Base-by-base conservation (phyloP, 2,888 invertebrate genomes). In the Hypena proboscidalis region DNA sequence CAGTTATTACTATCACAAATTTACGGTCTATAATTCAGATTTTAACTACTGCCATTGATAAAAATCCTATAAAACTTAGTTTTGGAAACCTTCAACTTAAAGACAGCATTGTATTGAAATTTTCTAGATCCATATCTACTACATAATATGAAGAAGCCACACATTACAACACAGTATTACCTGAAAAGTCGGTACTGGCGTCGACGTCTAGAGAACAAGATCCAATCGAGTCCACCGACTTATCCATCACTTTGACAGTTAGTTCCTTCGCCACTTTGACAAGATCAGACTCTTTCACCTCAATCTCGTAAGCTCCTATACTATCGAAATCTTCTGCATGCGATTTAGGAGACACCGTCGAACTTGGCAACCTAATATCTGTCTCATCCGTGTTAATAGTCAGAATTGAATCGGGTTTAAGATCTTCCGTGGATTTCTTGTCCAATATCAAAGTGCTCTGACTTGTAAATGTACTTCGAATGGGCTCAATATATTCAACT, bases 191-290 rank as follows among this genome's bases (percentile, higher is more conserved):
- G 49, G 94, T 94, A 74, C 94, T 93, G 43, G 94, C 95, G 75
- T 97, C 96, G 83, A 95, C 95, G 84, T 97, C 96, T 74, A 97
- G 91, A 63, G 96, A 96, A 88, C 96, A 97, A 90, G 95, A 95
- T 70, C 96, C 96, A 72, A 96, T 96, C 41, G 96, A 96, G 84
- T 97, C 97, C 85, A 95, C 93, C 14, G 95, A 95, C 65, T 94
- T 93, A 88, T 95, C 95, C 95, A 95, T 95, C 51, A 89, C 90
- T 84, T 92, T 91, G 4, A 91, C 91, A 2, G 86, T 85, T 30
- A 90, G 65, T 27, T 88, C 80, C 50, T 86, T 90, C 0, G 77
- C 68, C 22, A 74, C 76, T 49, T 84, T 86, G 22, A 84, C 69
- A 29, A 90, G 64, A 72, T 91, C 91, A 0, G 84, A 69, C 53